Percentiles rank a stretch among this genome's conserved stretches.
Conservation (phyloP, 2,888 invertebrate genomes). For the Chrysolina americana region DNA sequence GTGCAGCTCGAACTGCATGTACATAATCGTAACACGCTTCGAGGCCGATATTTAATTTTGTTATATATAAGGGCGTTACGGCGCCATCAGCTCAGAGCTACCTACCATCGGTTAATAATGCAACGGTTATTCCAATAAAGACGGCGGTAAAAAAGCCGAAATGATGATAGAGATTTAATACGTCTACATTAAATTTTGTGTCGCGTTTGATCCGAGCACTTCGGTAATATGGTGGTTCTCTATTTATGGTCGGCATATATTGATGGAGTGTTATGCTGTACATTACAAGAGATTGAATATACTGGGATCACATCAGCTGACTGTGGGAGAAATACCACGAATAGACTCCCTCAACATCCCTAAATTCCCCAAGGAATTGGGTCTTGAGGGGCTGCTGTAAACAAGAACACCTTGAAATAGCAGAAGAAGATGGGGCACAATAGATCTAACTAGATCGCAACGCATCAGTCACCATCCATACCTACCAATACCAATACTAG, state of each 20-base stretch:
- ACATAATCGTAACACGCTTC: slow-evolving; percentile 15
- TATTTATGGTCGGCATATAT: not conserved
- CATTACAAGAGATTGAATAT: no score
- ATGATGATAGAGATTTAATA: slow-evolving; percentile 18
- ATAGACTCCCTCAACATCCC: no score
- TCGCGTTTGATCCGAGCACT: not conserved
- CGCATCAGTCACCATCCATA: no score
- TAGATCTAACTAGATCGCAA: no score
- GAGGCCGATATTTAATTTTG: slow-evolving; percentile 20
- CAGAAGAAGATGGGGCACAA: no score
- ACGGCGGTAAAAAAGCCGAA: not conserved
- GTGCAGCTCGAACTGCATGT: slow-evolving; percentile 16
- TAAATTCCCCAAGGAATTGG: no score
- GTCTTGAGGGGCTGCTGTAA: no score
- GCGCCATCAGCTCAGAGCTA: slow-evolving; percentile 6
- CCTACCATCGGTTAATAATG: slow-evolving; percentile 8
- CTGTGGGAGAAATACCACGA: no score
- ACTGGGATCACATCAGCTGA: no score
- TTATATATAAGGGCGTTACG: slow-evolving; percentile 16
- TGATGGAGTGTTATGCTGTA: no score
- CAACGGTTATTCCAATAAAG: slow-evolving; percentile 13
- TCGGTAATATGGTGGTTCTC: not conserved
- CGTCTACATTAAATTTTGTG: slow-evolving; percentile 8
- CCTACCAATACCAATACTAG: no score
- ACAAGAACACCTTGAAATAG: no score